Base-by-base conservation (phyloP, 2,113 vertebrate genomes). In the Sylvietta virens region DNA sequence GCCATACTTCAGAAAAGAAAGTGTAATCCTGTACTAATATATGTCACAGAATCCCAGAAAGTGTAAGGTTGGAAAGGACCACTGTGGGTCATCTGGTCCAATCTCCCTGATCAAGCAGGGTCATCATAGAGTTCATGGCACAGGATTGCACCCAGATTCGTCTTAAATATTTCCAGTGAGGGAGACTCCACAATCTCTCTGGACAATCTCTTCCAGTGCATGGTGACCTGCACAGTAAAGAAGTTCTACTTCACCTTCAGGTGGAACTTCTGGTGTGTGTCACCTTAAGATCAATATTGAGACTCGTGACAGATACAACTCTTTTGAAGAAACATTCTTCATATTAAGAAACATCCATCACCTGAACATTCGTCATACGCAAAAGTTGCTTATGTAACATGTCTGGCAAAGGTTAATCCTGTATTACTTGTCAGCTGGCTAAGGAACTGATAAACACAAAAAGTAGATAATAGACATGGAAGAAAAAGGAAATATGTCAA, bases 221-320 rank as follows among this genome's bases (percentile, higher is more conserved):
- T 5, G 5, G 33, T 45, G 7, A 73, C 13, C 13, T 24, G 23
- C 15, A 45, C 27, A 66, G 45, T n/a, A 21, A 66, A 50, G 35
- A 31, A 24, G 13, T 28, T 45, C 39, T 58, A n/a, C 8, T 8
- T 50, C 20, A n/a, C 10, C 11, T 21, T 51, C 69, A 51, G 44
- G 44, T 44, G 15, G 8, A 72, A 42, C 17, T 72, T 65, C 50
- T 62, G 10, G 9, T 30, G 11, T 5, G 13, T 19, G 2, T 40
- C 24, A 61, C 15, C 5, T 5, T 62, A 33, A 77, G 44, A 83
- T n/a, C 33, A 82, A 21, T 53, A 50, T 8, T 76, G 27, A 87
- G 24, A 53, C 11, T 45, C 1, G 1, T 45, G 69, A 54, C 9
- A 61, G 17, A 57, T 66, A 54, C 1, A 1, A 0, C 3, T 73